phyloP scores from a whole-genome alignment of 2,797 vertebrate species.

The Pteronotus mesoamericanus region DNA sequence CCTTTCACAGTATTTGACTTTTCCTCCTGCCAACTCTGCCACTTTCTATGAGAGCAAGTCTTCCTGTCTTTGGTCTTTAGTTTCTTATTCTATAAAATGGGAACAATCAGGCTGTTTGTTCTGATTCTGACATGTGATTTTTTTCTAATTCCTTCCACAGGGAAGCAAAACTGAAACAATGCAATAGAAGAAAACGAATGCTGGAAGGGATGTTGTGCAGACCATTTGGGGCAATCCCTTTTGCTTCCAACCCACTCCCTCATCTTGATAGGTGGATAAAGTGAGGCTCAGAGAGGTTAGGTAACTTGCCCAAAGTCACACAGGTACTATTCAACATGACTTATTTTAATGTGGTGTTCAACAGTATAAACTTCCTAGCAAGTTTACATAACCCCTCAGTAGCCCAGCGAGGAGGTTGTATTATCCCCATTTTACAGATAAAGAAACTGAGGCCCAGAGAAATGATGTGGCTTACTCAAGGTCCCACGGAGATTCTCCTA shows the following conservation, averaged over 20 bases:
- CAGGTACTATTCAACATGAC: neutral
- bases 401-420: neutral
- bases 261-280: neutral
- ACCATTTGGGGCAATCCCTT: neutral
- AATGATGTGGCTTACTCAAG: neutral
- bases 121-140: neutral
- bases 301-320: neutral
- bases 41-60: neutral
- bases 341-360: neutral
- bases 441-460: neutral
- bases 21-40: neutral
- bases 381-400: neutral
- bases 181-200: fast-evolving
- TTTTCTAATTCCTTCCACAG: neutral
- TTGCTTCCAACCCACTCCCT: neutral
- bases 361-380: neutral
- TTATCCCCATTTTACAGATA: neutral
- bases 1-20: neutral
- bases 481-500: neutral
- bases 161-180: neutral
- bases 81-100: neutral
- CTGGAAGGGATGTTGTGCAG: neutral
- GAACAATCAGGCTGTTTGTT: neutral
- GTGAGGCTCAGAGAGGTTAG: neutral
- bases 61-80: neutral